Percentiles rank a stretch among this genome's conserved stretches.
Conservation (phyloP, 2,113 vertebrate genomes). For the Otis tarda region DNA sequence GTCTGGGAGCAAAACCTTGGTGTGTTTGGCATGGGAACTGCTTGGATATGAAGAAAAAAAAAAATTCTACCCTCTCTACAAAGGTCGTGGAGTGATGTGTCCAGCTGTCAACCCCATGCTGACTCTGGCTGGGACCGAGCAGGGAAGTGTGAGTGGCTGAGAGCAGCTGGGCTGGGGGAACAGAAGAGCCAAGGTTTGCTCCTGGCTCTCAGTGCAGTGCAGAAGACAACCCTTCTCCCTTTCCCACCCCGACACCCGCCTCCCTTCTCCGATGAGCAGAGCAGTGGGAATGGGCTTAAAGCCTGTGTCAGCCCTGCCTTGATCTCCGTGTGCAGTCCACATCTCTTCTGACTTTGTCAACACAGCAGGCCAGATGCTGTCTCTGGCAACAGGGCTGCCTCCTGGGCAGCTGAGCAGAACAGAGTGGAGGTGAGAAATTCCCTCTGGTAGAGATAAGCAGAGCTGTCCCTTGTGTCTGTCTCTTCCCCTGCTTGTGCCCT, state of each 20-base stretch:
- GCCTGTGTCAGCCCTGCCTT: conserved; percentile 37
- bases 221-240: background rate
- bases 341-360: conserved; percentile 48
- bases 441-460: background rate
- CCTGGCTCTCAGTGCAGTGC: background rate
- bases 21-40: background rate
- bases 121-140: background rate
- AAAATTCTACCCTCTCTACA: background rate
- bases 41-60: background rate
- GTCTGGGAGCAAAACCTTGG: background rate
- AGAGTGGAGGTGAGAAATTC: conserved; percentile 47
- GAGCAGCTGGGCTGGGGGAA: background rate
- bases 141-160: background rate
- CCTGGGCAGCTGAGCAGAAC: background rate
- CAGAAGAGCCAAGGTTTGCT: background rate
- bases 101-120: background rate
- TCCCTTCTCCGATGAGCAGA: background rate
- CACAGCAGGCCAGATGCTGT: background rate
- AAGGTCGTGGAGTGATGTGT: background rate
- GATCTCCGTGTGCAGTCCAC: conserved; percentile 25
- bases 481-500: background rate
- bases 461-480: background rate
- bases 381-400: background rate
- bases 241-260: background rate
- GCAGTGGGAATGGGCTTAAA: conserved; percentile 17